Evolutionary conservation across 2,113 vertebrate genomes (phyloP).

Genomic region (Actenoides hombroni): DNA sequence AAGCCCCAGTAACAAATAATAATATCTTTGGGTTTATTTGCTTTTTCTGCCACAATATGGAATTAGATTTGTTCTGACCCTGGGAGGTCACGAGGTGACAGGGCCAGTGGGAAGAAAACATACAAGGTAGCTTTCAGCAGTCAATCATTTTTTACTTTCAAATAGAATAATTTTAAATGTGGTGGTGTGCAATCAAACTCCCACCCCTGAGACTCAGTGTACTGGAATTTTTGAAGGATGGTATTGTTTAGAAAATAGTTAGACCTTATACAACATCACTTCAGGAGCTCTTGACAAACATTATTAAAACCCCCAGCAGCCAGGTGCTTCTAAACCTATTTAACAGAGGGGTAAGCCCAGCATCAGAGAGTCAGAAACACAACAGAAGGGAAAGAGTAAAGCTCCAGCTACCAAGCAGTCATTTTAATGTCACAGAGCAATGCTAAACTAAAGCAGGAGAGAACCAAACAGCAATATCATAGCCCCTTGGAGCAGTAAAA

Average conservation of each 20-base stretch:
- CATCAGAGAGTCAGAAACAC: neutral
- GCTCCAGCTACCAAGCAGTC: neutral
- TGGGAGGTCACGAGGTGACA: neutral
- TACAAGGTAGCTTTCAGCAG: neutral
- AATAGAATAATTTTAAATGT: neutral
- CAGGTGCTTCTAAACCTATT: neutral
- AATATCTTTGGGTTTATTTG: neutral
- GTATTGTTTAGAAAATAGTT: neutral
- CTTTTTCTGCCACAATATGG: neutral
- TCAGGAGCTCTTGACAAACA: neutral
- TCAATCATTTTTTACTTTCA: neutral
- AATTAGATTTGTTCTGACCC: neutral
- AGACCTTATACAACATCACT: neutral
- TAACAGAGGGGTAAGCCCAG: neutral
- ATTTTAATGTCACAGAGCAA: neutral
- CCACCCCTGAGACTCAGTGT: neutral
- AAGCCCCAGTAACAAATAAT: neutral
- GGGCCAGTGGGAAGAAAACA: neutral
- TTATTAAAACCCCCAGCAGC: neutral
- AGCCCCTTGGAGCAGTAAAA: conserved; percentile 18
- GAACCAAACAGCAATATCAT: neutral
- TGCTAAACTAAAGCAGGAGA: neutral
- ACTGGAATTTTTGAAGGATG: neutral
- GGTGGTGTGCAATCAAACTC: neutral
- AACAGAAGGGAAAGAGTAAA: neutral